A percentile compares a stretch with the other conserved stretches of the same genome.
phyloP scores from a whole-genome alignment of 2,113 vertebrate species.

The Kobus ellipsiprymnus region DNA sequence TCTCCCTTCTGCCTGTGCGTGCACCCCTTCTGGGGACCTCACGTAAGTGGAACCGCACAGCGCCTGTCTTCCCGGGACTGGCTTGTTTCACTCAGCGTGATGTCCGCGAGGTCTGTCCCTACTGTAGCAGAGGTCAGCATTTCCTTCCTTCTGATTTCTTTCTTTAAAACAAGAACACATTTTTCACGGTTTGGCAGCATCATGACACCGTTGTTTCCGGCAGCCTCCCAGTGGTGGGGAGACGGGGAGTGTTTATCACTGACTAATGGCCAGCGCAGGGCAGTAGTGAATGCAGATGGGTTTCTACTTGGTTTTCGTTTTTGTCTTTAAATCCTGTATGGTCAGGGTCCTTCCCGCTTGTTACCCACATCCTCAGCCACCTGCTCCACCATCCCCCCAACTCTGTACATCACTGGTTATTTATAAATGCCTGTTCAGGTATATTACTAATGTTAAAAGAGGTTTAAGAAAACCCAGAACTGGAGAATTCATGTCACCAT shows the following conservation, averaged over 20 bases:
- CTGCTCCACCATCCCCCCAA: background rate
- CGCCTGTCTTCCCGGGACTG: background rate
- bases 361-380: background rate
- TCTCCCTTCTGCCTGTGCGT: background rate
- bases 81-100: background rate
- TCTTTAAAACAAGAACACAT: background rate
- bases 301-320: background rate
- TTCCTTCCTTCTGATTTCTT: background rate
- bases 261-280: background rate
- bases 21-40: background rate
- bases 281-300: background rate
- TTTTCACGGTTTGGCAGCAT: background rate
- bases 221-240: background rate
- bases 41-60: background rate
- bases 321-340: background rate
- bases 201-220: background rate
- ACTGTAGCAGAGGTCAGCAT: background rate
- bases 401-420: background rate
- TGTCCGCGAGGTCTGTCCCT: background rate
- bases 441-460: background rate
- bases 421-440: background rate
- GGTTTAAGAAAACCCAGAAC: background rate
- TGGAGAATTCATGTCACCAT: background rate
- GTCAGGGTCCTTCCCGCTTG: too few relatives aligned
- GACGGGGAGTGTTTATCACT: background rate